Conservation (phyloP, 2,113 vertebrate species). For the Hippocampus barbouri region DNA sequence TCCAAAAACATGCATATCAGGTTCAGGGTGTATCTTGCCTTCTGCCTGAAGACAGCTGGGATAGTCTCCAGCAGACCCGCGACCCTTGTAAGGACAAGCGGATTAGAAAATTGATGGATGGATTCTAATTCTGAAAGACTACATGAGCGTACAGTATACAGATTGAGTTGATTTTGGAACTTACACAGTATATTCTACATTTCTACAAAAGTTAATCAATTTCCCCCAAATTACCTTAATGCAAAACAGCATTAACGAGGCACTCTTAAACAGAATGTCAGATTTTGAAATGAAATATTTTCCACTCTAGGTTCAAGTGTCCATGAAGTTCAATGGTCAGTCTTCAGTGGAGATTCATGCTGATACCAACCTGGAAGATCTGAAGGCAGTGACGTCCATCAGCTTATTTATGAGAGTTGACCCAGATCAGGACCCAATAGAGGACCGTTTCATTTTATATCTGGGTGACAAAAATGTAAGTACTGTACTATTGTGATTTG, state of each 20-base stretch:
- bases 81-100: too few species aligned
- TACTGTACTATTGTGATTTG: not conserved
- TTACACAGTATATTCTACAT: not conserved
- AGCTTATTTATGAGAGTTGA: constrained; percentile 85
- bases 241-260: not conserved
- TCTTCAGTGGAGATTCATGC: constrained; percentile 88
- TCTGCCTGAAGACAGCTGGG: too few species aligned
- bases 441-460: constrained; percentile 90
- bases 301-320: constrained; percentile 85
- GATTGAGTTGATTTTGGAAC: too few species aligned
- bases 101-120: too few species aligned
- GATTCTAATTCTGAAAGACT: too few species aligned
- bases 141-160: too few species aligned
- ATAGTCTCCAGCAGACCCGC: too few species aligned
- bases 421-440: constrained; percentile 72
- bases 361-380: constrained; percentile 80
- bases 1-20: too few species aligned
- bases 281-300: not conserved
- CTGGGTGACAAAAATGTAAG: constrained; percentile 90
- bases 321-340: constrained; percentile 92
- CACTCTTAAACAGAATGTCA: not conserved
- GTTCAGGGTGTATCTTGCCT: too few species aligned
- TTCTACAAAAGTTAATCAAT: not conserved
- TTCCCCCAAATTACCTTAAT: not conserved
- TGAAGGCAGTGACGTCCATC: constrained; percentile 90